These are phyloP conservation scores for Volucella zonaria DNA, from an alignment of 2,888 invertebrate genomes.

Conservation along the genomic window DNA sequence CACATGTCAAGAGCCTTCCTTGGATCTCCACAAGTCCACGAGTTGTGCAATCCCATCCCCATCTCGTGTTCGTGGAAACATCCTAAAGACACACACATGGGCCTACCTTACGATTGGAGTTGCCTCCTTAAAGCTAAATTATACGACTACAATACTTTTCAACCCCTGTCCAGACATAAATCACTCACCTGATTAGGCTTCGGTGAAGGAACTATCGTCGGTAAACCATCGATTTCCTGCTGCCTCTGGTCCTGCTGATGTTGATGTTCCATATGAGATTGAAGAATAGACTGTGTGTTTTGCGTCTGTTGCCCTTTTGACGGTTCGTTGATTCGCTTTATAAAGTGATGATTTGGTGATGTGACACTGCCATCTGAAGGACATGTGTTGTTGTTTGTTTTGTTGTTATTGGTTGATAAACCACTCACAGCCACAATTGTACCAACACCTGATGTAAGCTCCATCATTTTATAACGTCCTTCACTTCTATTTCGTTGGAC, in stretches of 20 bases:
- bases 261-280: slow-evolving; percentile 50
- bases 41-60: no score
- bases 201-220: slow-evolving; percentile 52
- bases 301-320: slow-evolving; percentile 55
- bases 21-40: no score
- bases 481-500: not conserved
- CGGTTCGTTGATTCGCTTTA: slow-evolving; percentile 62
- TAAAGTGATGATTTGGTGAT: slow-evolving; percentile 55
- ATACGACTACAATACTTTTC: no score
- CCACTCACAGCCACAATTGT: not conserved
- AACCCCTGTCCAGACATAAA: slow-evolving; percentile 2
- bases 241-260: slow-evolving; percentile 58
- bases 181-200: slow-evolving; percentile 69
- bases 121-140: no score
- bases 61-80: no score
- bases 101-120: no score
- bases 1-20: no score
- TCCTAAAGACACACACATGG: no score
- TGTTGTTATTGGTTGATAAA: slow-evolving; percentile 12
- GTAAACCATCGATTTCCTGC: slow-evolving; percentile 48
- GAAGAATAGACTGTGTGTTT: slow-evolving; percentile 35
- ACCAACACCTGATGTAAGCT: slow-evolving; percentile 23
- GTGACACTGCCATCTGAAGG: slow-evolving; percentile 19
- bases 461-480: slow-evolving; percentile 35
- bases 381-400: slow-evolving; percentile 29